Percentiles rank a stretch among this genome's conserved stretches.
These are phyloP conservation scores for Drosophila diplacantha DNA, from an alignment of 2,888 invertebrate genomes.

Conservation along the genomic window DNA sequence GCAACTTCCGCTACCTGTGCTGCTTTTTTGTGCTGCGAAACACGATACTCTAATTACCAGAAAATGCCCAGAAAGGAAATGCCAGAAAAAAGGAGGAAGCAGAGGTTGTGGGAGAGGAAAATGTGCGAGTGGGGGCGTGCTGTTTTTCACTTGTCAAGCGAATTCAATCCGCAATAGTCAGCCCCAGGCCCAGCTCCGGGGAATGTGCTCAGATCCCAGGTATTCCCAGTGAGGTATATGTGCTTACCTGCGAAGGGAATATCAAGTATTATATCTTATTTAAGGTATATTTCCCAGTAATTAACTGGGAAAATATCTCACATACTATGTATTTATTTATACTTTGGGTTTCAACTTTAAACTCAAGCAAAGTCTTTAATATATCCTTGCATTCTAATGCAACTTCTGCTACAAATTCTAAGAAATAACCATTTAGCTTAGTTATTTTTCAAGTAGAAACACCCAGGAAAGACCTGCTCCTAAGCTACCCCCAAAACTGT, in stretches of 20 bases:
- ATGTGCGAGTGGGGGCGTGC: not conserved
- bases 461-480: not conserved
- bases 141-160: conserved; percentile 28
- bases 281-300: too few relatives aligned
- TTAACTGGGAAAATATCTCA: too few relatives aligned
- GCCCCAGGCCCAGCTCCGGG: conserved; percentile 4
- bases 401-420: too few relatives aligned
- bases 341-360: not conserved
- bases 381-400: too few relatives aligned
- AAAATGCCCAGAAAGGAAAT: conserved; percentile 50
- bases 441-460: not conserved
- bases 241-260: not conserved
- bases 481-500: not conserved
- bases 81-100: not conserved
- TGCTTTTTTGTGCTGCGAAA: conserved; percentile 36
- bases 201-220: not conserved
- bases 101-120: not conserved
- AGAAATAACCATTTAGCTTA: too few relatives aligned
- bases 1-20: conserved; percentile 57
- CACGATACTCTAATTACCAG: conserved; percentile 69
- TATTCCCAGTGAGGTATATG: not conserved
- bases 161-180: conserved; percentile 12
- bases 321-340: not conserved
- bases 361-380: too few relatives aligned
- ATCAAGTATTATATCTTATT: not conserved